A percentile compares a stretch with the other conserved stretches of the same genome.
phyloP scores from a whole-genome alignment of 1,140 invertebrate genomes.

The Lepidurus packardi region DNA sequence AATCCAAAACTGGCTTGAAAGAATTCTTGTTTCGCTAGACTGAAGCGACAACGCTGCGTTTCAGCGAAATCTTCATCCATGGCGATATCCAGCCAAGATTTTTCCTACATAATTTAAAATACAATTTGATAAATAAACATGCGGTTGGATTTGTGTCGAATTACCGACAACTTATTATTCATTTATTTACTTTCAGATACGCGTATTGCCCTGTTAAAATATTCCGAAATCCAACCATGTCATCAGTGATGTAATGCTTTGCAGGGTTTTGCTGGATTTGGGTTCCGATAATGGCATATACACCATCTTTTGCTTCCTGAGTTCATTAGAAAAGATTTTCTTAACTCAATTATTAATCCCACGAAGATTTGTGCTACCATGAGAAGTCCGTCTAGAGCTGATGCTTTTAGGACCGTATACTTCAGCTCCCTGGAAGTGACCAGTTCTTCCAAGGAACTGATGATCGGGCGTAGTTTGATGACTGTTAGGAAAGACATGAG shows the following conservation, averaged over 20 bases:
- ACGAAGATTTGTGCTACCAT: constrained; percentile 33
- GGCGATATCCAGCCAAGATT: constrained; percentile 42
- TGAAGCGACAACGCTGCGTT: constrained; percentile 39
- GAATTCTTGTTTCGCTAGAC: constrained; percentile 41
- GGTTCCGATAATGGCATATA: constrained; percentile 37
- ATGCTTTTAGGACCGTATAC: constrained; percentile 38
- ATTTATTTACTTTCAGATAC: constrained; percentile 40
- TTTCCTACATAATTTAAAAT: constrained; percentile 38
- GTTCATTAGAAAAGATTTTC: background rate
- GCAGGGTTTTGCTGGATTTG: background rate
- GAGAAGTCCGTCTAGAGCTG: constrained; percentile 39
- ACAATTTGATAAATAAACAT: background rate
- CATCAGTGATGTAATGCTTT: constrained; percentile 35
- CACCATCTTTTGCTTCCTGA: constrained; percentile 34
- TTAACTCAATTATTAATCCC: background rate
- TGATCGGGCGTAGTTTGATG: constrained; percentile 36
- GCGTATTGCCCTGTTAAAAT: constrained; percentile 38
- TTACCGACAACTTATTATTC: background rate
- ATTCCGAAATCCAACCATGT: constrained; percentile 37
- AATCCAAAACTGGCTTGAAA: constrained; percentile 41
- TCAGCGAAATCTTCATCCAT: constrained; percentile 40
- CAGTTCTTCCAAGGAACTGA: constrained; percentile 39
- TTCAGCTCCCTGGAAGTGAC: constrained; percentile 35
- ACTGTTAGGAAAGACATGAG: constrained; percentile 40
- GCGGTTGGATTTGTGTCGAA: background rate